Evolutionary conservation across 2,888 invertebrate genomes (phyloP).

Genomic region (Lydus trimaculatus): DNA sequence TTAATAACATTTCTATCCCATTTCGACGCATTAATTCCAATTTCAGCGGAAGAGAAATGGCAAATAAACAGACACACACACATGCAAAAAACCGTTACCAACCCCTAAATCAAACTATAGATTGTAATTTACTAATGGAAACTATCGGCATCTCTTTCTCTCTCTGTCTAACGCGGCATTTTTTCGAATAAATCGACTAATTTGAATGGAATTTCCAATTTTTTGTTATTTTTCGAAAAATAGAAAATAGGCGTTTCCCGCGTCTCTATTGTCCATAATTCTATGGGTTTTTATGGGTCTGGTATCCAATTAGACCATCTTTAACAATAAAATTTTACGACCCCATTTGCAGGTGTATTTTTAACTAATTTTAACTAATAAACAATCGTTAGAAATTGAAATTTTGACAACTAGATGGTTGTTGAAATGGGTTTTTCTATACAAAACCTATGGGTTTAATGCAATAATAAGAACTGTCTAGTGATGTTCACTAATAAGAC

Average conservation of each 20-base stretch:
- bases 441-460: not conserved
- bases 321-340: slow-evolving; percentile 43
- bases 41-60: slow-evolving; percentile 30
- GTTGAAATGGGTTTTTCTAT: too few relatives aligned
- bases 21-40: slow-evolving; percentile 35
- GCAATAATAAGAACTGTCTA: slow-evolving; percentile 17
- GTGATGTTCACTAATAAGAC: slow-evolving; percentile 21
- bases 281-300: not conserved
- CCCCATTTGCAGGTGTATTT: slow-evolving; percentile 34
- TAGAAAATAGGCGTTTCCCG: not conserved
- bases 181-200: too few relatives aligned
- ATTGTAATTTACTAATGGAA: slow-evolving; percentile 58
- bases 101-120: slow-evolving; percentile 51
- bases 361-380: slow-evolving; percentile 33
- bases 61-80: slow-evolving; percentile 34
- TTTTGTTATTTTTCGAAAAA: not conserved
- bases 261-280: too few relatives aligned
- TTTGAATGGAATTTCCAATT: too few relatives aligned
- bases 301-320: not conserved
- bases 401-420: not conserved
- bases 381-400: not conserved
- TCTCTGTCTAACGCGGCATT: too few relatives aligned
- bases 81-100: slow-evolving; percentile 39
- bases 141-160: slow-evolving; percentile 28
- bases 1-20: slow-evolving; percentile 18